Conservation (phyloP, 2,888 invertebrate genomes). For the Stenchaetothrips biformis region DNA sequence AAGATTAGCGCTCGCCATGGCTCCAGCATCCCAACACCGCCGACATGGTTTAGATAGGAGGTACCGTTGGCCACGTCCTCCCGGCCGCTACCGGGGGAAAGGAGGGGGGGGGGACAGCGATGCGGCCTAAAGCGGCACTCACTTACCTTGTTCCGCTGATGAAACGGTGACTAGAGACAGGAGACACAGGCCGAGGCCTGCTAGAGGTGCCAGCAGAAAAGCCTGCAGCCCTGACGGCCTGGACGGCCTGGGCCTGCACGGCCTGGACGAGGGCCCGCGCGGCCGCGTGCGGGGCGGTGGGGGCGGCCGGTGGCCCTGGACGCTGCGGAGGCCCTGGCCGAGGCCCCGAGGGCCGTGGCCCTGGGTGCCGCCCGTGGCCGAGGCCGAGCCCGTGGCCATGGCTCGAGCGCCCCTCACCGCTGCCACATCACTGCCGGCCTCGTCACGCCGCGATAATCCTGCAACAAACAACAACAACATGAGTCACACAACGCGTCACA, state of each 20-base stretch:
- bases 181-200: neutral
- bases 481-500: neutral
- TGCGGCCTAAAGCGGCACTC: too few relatives aligned
- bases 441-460: conserved; percentile 1
- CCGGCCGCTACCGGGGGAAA: neutral
- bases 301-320: neutral
- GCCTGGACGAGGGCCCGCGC: neutral
- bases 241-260: neutral
- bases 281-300: neutral
- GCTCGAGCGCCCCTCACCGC: neutral
- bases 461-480: neutral
- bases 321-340: neutral
- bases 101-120: neutral
- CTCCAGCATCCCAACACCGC: neutral
- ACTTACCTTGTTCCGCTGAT: conserved; percentile 14
- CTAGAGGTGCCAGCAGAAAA: neutral
- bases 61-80: neutral
- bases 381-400: neutral
- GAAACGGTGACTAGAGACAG: conserved; percentile 18
- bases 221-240: neutral
- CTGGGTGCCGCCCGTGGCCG: neutral
- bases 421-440: neutral
- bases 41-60: conserved; percentile 13
- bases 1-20: neutral
- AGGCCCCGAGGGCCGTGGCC: neutral